phyloP scores from a whole-genome alignment of 2,888 invertebrate genomes.

The Idaea aversata region DNA sequence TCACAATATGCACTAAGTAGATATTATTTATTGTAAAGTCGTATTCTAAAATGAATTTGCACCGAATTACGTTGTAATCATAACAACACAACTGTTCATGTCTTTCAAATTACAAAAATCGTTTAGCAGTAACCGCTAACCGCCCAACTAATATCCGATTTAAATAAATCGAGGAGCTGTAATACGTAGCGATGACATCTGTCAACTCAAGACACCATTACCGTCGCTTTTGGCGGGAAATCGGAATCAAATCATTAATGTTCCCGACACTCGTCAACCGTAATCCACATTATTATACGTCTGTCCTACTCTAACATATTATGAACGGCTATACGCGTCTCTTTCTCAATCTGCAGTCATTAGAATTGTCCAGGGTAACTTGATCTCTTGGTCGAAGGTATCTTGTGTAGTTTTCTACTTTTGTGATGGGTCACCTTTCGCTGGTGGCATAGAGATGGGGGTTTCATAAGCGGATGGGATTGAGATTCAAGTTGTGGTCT shows the following conservation, averaged over 20 bases:
- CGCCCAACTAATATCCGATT: slow-evolving; percentile 15
- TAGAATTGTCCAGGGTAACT: slow-evolving; percentile 26
- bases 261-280: slow-evolving; percentile 50
- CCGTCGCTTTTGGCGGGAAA: slow-evolving; percentile 45
- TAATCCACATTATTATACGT: slow-evolving; percentile 44
- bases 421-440: slow-evolving; percentile 12
- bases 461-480: slow-evolving; percentile 24
- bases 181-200: slow-evolving; percentile 48
- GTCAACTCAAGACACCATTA: slow-evolving; percentile 68
- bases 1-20: too few relatives aligned
- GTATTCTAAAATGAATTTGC: neutral
- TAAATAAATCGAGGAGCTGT: slow-evolving; percentile 25
- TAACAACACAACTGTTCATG: neutral
- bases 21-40: neutral
- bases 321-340: slow-evolving; percentile 32
- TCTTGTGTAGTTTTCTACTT: slow-evolving; percentile 7
- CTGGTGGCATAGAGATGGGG: slow-evolving; percentile 20
- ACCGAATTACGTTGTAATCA: neutral
- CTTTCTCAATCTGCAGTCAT: slow-evolving; percentile 56
- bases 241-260: slow-evolving; percentile 49
- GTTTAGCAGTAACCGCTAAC: neutral
- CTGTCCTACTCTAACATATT: slow-evolving; percentile 31
- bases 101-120: neutral
- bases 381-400: slow-evolving; percentile 13
- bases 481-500: slow-evolving; percentile 26